Evolutionary conservation across 1,140 invertebrate species (phyloP), one percentile per base, ranked within the genome.

Genomic region (Atopsyche davidsoni): DNA sequence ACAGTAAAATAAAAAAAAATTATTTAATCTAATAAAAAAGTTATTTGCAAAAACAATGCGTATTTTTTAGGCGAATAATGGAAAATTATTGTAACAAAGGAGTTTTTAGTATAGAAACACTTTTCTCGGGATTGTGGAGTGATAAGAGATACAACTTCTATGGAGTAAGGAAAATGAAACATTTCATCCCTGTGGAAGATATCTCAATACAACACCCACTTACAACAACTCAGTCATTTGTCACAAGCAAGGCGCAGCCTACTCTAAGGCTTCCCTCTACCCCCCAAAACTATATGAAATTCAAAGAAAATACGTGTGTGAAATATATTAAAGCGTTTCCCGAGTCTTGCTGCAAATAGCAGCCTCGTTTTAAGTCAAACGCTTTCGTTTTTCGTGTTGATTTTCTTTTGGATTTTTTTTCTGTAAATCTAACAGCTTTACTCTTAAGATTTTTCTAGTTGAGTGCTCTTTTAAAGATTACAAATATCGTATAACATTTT

Each of bases 161-260:
- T 39, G n/a, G 36, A 39, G 36, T 10, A 4, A 3, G n/a, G 36
- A 19, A 39, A 19, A 17, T 39, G 19, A 11, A 17, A 39, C 19
- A 39, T 39, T 39, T 17, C 36, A 10, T 4, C 19, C 9, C n/a
- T 4, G 19, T 10, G 16, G 3, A 17, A 19, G 17, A 18, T 39
- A 39, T 39, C 36, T 39, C 36, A 39, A 39, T 39, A 39, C 36
- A 39, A 22, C 25, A 36, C 39, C 38, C 46, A 49, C 46, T 34
- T 49, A 49, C 39, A 42, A 32, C 38, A 42, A 24, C 42, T 49
- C 39, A 49, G 38, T 49, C 46, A 49, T 49, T 49, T 49, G 38
- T 49, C 46, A 49, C 38, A 18, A 18, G 16, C 24, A 21, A 42
- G 46, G 46, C 19, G 13, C 16, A 19, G 22, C 21, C n/a, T 49